Evolutionary conservation across 2,888 invertebrate species (phyloP).

Genomic region (Heliconius sara): DNA sequence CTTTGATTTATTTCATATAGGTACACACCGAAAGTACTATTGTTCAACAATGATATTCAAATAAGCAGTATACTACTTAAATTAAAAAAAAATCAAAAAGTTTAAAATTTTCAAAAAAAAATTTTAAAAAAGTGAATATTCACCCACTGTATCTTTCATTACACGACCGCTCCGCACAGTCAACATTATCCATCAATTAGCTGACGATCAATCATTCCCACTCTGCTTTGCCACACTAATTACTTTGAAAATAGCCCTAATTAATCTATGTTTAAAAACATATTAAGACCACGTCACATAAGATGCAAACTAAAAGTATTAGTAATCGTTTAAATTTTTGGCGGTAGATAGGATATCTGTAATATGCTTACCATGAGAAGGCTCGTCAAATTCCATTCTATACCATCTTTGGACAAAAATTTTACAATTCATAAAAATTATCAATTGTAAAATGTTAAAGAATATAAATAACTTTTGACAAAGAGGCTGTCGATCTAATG

Average conservation of each 20-base stretch:
- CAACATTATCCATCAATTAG: slow-evolving; percentile 43
- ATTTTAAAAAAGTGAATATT: neutral
- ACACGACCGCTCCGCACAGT: slow-evolving; percentile 6
- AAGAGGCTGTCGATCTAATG: neutral
- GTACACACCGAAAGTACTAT: neutral
- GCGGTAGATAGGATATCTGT: neutral
- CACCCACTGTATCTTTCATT: neutral
- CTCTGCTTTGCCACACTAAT: slow-evolving; percentile 31
- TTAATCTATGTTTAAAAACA: slow-evolving; percentile 28
- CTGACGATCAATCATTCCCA: slow-evolving; percentile 37
- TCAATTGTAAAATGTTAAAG: neutral
- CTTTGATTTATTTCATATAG: neutral
- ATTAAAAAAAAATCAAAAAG: neutral
- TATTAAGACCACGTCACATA: slow-evolving; percentile 8
- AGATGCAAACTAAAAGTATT: neutral
- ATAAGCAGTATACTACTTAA: too few species aligned
- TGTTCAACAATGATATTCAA: neutral
- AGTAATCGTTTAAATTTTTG: neutral
- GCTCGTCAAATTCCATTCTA: neutral
- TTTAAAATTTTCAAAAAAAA: neutral
- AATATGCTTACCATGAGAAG: neutral
- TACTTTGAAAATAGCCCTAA: slow-evolving; percentile 30
- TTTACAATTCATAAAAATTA: neutral
- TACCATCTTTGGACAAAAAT: neutral
- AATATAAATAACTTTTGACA: neutral